Conservation (phyloP, 1,140 invertebrate species). For the Amphibalanus amphitrite region DNA sequence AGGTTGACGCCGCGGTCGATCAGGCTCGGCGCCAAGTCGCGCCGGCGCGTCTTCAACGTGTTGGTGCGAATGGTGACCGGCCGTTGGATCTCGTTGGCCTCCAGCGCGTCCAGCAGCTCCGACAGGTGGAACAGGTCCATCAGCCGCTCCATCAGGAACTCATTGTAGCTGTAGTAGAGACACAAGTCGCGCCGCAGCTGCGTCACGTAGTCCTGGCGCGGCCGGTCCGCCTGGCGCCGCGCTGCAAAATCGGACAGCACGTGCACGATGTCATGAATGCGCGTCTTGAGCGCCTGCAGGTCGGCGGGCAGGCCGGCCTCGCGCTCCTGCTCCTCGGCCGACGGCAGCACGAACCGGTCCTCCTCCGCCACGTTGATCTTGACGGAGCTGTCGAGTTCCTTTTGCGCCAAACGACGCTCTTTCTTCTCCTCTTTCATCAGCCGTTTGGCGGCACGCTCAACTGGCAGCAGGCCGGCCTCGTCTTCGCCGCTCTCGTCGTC, state of each 20-base stretch:
- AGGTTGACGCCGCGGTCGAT: slow-evolving; percentile 95
- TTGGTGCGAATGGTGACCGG: slow-evolving; percentile 93
- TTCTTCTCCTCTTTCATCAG: slow-evolving; percentile 51
- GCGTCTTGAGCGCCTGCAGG: slow-evolving; percentile 66
- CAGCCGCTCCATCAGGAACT: slow-evolving; percentile 83
- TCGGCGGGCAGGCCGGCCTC: slow-evolving; percentile 38
- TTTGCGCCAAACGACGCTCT: slow-evolving; percentile 41
- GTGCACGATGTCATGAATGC: slow-evolving; percentile 73
- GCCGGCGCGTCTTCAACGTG: slow-evolving; percentile 49
- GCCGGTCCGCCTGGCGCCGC: slow-evolving; percentile 28
- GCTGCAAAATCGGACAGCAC: slow-evolving; percentile 67
- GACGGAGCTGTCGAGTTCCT: slow-evolving; percentile 39
- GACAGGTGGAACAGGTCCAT: slow-evolving; percentile 80
- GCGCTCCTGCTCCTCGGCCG: slow-evolving; percentile 49
- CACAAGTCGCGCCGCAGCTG: slow-evolving; percentile 71
- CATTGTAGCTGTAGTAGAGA: slow-evolving; percentile 93
- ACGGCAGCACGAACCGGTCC: slow-evolving; percentile 56
- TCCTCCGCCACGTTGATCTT: slow-evolving; percentile 47
- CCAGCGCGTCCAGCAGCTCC: slow-evolving; percentile 85
- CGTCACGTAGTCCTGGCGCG: slow-evolving; percentile 61
- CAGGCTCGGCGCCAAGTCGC: slow-evolving; percentile 37
- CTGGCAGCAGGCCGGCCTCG: slow-evolving; percentile 54
- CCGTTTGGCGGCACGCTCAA: slow-evolving; percentile 69
- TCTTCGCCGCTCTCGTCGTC: slow-evolving; percentile 19
- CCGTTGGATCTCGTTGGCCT: slow-evolving; percentile 88